Evolutionary conservation across 2,113 vertebrate genomes (phyloP).

Genomic region (Melierax canorus): DNA sequence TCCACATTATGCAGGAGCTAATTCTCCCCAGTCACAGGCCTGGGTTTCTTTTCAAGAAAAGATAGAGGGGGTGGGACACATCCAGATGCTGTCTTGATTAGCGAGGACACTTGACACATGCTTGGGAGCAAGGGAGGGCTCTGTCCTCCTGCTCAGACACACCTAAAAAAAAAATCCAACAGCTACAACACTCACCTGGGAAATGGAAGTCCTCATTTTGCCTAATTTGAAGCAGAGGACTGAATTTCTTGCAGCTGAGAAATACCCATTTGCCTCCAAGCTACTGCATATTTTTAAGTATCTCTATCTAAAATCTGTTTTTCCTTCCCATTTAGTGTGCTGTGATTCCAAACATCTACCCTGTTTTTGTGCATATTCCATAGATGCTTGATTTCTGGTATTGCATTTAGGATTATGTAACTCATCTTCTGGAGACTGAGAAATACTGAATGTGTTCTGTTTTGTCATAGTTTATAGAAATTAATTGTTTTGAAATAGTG

Average conservation of each 20-base stretch:
- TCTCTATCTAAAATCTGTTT: background rate
- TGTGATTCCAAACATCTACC: background rate
- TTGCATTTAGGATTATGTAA: background rate
- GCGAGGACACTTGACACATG: accelerated
- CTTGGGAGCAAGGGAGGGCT: background rate
- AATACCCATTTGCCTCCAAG: background rate
- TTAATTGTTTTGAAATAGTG: background rate
- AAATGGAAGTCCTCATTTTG: background rate
- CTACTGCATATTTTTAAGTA: background rate
- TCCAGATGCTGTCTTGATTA: background rate
- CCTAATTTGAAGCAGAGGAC: background rate
- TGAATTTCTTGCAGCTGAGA: background rate
- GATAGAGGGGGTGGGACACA: background rate
- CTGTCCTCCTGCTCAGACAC: background rate
- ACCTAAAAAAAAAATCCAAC: background rate
- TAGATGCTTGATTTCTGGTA: background rate
- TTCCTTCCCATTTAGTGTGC: background rate
- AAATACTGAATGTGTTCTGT: background rate
- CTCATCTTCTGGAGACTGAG: background rate
- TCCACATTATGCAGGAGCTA: background rate
- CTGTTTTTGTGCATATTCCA: background rate
- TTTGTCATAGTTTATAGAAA: background rate
- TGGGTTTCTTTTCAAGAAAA: background rate
- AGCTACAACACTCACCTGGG: background rate
- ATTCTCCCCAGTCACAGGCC: background rate